Conservation (phyloP, 2,113 vertebrate genomes). For the Neolamprologus variostigma region DNA sequence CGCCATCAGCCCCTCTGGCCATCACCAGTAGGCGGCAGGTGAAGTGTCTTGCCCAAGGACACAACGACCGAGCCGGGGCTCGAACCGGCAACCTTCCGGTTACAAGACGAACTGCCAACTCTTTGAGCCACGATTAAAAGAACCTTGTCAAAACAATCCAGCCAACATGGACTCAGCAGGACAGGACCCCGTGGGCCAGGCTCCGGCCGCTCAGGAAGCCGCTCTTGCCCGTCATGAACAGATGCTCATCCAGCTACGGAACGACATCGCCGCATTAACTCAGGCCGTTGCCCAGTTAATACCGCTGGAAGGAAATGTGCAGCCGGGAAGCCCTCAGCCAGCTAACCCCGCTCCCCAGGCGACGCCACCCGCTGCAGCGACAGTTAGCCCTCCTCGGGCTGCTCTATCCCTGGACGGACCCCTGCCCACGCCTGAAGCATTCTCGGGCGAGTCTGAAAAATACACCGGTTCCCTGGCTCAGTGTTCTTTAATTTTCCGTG, state of each 20-base stretch:
- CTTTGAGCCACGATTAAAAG: too few relatives aligned
- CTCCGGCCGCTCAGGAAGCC: fast-evolving
- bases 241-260: not conserved
- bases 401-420: not conserved
- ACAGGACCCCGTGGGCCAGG: not conserved
- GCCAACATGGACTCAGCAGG: not conserved
- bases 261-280: not conserved
- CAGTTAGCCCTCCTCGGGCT: not conserved
- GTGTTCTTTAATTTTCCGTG: not conserved
- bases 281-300: not conserved
- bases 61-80: too few relatives aligned
- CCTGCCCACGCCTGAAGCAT: not conserved
- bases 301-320: not conserved
- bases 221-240: fast-evolving
- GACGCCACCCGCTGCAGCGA: fast-evolving
- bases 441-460: fast-evolving
- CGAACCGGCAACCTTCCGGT: too few relatives aligned
- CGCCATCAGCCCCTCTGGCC: too few relatives aligned
- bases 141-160: not conserved
- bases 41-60: too few relatives aligned
- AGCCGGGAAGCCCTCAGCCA: not conserved
- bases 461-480: not conserved
- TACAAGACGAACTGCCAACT: too few relatives aligned
- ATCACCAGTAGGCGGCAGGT: too few relatives aligned
- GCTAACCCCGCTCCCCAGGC: fast-evolving